Evolutionary conservation across 2,113 vertebrate genomes (phyloP).

Genomic region (Rhombomys opimus): DNA sequence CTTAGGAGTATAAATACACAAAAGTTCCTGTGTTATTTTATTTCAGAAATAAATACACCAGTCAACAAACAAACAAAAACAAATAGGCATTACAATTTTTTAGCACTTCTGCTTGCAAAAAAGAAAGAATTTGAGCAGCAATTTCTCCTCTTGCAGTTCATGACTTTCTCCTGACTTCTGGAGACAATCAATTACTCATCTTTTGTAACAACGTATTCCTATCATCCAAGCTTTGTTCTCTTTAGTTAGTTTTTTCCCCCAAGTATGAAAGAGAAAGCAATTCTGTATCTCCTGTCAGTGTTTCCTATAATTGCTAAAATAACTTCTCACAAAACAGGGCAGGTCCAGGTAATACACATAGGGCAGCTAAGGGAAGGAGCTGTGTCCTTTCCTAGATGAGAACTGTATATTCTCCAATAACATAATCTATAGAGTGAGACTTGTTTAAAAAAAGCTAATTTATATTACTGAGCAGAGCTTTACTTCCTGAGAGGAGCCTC

Average conservation of each 20-base stretch:
- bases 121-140: not conserved
- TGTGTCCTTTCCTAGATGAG: not conserved
- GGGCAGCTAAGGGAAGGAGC: not conserved
- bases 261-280: not conserved
- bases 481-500: not conserved
- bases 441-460: not conserved
- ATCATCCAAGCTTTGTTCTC: not conserved
- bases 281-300: not conserved
- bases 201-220: not conserved
- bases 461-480: not conserved
- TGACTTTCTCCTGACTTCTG: not conserved
- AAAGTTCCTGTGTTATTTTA: not conserved
- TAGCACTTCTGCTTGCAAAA: not conserved
- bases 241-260: not conserved
- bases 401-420: not conserved
- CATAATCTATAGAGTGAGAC: not conserved
- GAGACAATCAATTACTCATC: not conserved
- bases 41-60: not conserved
- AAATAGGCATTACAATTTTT: too few relatives aligned
- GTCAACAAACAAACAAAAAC: not conserved
- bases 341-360: accelerated
- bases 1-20: not conserved
- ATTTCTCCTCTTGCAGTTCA: not conserved
- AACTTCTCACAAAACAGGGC: not conserved
- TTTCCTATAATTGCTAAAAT: not conserved